Evolutionary conservation across 1,140 invertebrate genomes (phyloP), one percentile per base, ranked within the genome.

Genomic region (Ceratosolen fusciceps): DNA sequence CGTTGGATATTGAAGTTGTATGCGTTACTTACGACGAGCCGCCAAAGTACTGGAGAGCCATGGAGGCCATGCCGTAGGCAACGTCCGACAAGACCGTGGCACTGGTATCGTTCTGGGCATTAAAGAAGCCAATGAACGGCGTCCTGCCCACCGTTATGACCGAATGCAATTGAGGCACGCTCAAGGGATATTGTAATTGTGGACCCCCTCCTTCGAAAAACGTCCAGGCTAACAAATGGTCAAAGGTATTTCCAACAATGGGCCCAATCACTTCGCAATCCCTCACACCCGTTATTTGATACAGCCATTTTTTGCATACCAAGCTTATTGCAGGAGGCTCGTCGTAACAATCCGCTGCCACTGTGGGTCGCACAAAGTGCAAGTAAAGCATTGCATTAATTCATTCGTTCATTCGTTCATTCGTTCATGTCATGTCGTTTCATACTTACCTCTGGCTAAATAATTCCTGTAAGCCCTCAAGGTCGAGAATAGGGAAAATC

Each of bases 61-160:
- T 97, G 82, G 93, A 95, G 24, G 96, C 96, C 79, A 98, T 95
- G 79, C 95, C 96, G 86, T 95, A 94, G 0, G 96, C 96, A 49
- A 98, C 95, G 89, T 98, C 96, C 80, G 93, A 94, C 62, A 96
- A 92, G 43, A 94, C 92, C 56, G 93, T 94, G 43, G 92, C 92
- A 80, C 93, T 91, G 75, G 94, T 93, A 81, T 96, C 96, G 93
- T 98, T 97, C 47, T 97, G 90, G 34, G 96, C 96, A 90, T 96
- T 95, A 90, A 97, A 96, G 89, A 97, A 97, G 19, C 95, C 96
- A 81, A 97, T 84, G 89, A 94, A 98, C 4, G 97, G 97, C 83
- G 94, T 93, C 43, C 93, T 91, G 3, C 97, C 97, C n/a, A 93
- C 93, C 24, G 94, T 94, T 26, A 97, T 85, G 67, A 98, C 94